Conservation (phyloP, 2,888 invertebrate species). For the Lasioglossum lativentre region DNA sequence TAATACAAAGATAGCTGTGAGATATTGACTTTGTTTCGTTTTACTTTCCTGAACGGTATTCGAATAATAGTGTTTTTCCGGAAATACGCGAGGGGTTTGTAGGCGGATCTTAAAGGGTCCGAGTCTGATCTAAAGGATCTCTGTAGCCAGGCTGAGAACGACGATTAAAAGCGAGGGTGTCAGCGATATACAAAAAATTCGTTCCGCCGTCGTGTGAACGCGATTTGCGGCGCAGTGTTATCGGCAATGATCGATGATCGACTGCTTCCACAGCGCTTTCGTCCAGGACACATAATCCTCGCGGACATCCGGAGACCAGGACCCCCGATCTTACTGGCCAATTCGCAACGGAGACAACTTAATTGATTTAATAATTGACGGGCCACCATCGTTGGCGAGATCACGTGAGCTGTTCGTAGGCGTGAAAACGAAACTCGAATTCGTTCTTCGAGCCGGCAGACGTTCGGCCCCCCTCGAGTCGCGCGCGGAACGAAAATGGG, state of each 20-base stretch:
- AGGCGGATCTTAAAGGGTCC: background rate
- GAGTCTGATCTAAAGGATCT: background rate
- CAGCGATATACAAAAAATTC: slow-evolving; percentile 6
- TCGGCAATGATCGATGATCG: background rate
- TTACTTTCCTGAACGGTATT: background rate
- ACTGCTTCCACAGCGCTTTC: background rate
- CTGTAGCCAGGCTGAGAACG: background rate
- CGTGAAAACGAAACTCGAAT: slow-evolving; percentile 17
- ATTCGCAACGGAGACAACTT: slow-evolving; percentile 27
- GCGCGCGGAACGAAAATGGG: background rate
- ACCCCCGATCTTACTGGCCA: slow-evolving; percentile 28
- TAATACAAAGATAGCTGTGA: background rate
- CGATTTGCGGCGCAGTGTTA: background rate
- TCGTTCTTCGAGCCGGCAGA: slow-evolving; percentile 17
- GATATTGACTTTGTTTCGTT: background rate
- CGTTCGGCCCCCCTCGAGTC: background rate
- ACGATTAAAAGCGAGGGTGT: slow-evolving; percentile 1
- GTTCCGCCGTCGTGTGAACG: background rate
- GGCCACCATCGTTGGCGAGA: slow-evolving; percentile 15
- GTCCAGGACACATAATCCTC: background rate
- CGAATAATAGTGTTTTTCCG: background rate
- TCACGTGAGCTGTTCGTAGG: slow-evolving; percentile 11
- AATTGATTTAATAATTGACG: slow-evolving; percentile 45
- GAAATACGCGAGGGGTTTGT: background rate
- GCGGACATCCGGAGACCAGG: slow-evolving; percentile 7